Conservation (phyloP, 2,888 invertebrate genomes). For the Ophonus ardosiacus region DNA sequence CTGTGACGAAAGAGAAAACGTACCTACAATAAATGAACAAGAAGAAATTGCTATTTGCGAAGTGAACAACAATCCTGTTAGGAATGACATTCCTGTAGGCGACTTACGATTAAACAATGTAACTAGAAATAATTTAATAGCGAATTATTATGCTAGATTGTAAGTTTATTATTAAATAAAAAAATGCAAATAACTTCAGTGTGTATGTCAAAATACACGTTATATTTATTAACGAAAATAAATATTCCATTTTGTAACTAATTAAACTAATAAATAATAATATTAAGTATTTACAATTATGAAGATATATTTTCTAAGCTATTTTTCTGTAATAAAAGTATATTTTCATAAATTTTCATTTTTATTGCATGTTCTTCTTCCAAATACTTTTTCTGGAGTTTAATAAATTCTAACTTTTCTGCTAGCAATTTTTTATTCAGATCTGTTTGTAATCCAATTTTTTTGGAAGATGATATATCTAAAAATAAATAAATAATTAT, state of each 20-base stretch:
- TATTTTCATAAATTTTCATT: not conserved
- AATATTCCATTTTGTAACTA: not conserved
- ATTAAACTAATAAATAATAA: not conserved
- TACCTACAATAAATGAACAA: no score
- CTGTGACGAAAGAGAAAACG: no score
- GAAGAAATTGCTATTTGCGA: no score
- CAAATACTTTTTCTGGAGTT: not conserved
- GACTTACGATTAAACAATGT: no score
- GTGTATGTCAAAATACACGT: no score
- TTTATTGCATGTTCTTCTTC: not conserved
- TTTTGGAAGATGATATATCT: not conserved
- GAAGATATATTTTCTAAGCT: not conserved
- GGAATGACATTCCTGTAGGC: no score
- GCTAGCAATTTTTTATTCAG: not conserved
- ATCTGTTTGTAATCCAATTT: not conserved
- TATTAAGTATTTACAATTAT: no score
- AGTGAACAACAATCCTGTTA: no score
- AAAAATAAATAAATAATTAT: not conserved
- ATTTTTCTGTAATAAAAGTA: not conserved
- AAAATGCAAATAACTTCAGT: no score
- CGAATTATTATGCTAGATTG: no score
- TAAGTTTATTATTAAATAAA: no score
- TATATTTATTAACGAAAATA: not conserved
- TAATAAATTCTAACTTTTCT: not conserved
- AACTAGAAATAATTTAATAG: no score